Evolutionary conservation across 2,888 invertebrate genomes (phyloP).

Genomic region (Drosophila diplacantha): DNA sequence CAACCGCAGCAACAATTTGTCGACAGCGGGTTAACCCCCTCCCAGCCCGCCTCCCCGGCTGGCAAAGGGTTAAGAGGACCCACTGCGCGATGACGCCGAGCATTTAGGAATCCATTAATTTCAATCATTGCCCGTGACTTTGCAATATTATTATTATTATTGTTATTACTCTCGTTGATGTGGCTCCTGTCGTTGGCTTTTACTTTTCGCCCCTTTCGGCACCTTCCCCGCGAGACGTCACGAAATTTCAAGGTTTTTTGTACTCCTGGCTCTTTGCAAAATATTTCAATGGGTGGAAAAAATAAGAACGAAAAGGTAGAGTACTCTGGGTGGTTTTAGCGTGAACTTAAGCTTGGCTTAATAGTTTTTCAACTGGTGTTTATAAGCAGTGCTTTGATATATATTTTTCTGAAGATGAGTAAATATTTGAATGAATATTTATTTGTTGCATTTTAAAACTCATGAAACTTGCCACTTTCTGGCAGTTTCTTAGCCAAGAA

Average conservation of each 20-base stretch:
- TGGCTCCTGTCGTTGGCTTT: slow-evolving; percentile 27
- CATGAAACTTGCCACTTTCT: background rate
- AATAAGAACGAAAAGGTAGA: background rate
- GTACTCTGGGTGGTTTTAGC: slow-evolving; percentile 10
- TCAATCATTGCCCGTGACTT: slow-evolving; percentile 76
- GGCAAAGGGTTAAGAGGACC: slow-evolving; percentile 36
- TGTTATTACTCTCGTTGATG: slow-evolving; percentile 49
- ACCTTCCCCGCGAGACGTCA: background rate
- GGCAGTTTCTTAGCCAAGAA: background rate
- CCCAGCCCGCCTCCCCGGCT: background rate
- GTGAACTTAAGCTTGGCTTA: background rate
- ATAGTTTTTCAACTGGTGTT: background rate
- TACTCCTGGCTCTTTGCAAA: slow-evolving; percentile 4
- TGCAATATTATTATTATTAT: slow-evolving; percentile 57
- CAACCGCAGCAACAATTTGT: slow-evolving; percentile 52
- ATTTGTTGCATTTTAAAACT: too few species aligned
- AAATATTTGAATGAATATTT: background rate
- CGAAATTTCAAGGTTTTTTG: slow-evolving; percentile 34
- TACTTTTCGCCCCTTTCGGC: slow-evolving; percentile 4
- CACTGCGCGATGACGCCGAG: slow-evolving; percentile 54
- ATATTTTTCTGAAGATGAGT: too few species aligned
- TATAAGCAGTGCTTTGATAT: background rate
- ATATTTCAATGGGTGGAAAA: slow-evolving; percentile 1
- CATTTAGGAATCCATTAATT: slow-evolving; percentile 76
- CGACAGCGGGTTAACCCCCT: slow-evolving; percentile 33